These are phyloP conservation scores for Pangasius djambal DNA, from an alignment of 2,797 vertebrate species.

Conservation along the genomic window DNA sequence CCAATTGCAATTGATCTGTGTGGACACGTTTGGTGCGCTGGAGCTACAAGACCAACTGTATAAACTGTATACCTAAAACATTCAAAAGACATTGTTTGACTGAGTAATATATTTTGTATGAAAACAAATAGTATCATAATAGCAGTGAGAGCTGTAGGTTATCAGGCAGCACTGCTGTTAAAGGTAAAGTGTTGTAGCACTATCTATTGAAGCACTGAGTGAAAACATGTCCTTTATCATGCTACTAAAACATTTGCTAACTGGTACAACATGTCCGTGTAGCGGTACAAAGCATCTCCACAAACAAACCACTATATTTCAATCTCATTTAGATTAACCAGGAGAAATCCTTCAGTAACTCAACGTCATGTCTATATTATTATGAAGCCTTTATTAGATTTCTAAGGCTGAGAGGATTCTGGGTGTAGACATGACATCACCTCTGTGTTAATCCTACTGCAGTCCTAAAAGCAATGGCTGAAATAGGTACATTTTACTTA, in stretches of 20 bases:
- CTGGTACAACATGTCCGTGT: not conserved
- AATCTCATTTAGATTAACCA: no score
- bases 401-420: not conserved
- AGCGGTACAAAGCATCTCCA: not conserved
- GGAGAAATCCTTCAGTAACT: not conserved
- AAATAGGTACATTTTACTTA: not conserved
- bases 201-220: not conserved
- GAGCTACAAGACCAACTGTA: not conserved
- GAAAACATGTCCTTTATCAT: not conserved
- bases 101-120: not conserved
- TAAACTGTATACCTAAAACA: not conserved
- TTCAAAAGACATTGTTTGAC: not conserved
- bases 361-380: not conserved
- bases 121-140: not conserved
- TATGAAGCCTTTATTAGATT: not conserved
- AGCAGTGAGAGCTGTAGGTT: not conserved
- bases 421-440: not conserved
- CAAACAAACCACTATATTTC: not conserved
- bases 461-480: not conserved
- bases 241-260: not conserved
- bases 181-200: not conserved
- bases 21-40: not conserved
- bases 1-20: not conserved
- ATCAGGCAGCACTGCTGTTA: not conserved
- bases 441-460: not conserved